These are phyloP conservation scores for Zootoca vivipara DNA, from an alignment of 2,113 vertebrate species.

Conservation along the genomic window DNA sequence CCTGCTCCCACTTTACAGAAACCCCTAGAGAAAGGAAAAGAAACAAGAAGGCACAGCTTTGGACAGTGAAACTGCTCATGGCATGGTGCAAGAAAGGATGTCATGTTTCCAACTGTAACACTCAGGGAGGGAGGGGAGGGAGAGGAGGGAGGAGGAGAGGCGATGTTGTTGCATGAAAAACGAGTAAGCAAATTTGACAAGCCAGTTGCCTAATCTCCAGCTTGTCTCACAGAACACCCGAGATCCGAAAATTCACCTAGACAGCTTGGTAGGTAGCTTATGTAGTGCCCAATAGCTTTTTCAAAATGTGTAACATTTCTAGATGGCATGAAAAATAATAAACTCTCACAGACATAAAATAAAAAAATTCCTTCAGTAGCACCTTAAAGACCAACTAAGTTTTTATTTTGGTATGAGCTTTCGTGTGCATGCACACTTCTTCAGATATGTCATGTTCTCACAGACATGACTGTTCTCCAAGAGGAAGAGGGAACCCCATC, in stretches of 20 bases:
- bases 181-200: slow-evolving; percentile 32
- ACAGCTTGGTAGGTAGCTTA: slow-evolving; percentile 6
- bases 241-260: slow-evolving; percentile 3
- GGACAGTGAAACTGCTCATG: neutral
- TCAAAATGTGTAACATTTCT: neutral
- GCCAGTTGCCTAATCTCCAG: neutral
- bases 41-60: neutral
- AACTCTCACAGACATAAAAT: neutral
- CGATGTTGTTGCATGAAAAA: neutral
- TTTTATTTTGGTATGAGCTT: too few species aligned
- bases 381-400: too few species aligned
- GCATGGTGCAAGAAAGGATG: neutral
- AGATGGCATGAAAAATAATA: neutral
- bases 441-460: too few species aligned
- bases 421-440: too few species aligned
- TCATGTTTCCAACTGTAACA: neutral
- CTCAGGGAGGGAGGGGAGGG: neutral
- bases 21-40: neutral
- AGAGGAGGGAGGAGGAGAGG: too few species aligned
- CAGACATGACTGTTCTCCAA: neutral
- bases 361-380: too few species aligned
- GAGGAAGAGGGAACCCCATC: neutral
- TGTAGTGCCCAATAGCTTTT: neutral
- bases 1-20: too few species aligned
- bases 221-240: slow-evolving; percentile 1